Base-by-base conservation (phyloP, 2,888 invertebrate species). In the Melipona beecheii region DNA sequence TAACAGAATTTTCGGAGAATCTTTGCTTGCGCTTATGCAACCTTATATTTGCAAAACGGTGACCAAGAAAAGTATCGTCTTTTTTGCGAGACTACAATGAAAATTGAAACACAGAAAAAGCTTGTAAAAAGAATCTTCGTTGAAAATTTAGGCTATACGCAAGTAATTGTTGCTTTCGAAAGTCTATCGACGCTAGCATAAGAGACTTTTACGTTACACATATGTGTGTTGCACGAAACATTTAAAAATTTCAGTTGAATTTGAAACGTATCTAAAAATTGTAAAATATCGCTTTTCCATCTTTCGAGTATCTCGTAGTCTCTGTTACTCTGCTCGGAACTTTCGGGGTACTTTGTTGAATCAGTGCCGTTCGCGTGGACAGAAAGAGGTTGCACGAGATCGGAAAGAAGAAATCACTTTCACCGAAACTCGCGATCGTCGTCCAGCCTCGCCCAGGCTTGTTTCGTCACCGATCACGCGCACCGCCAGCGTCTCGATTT, bases 381-480 rank as follows among this genome's bases (percentile, higher is more conserved):
- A 62, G 4, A n/a, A n/a, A 31, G 4, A 19, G 11, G 19, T 19
- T 31, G 4, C 4, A 19, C 17, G 54, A 54, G 54, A 66, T 24
- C 31, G 15, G n/a, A 52, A 54, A 54, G 2, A 31, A 54, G 31
- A 9, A 70, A 56, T 71, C 56, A 36, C 9, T 52, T 52, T 69
- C 52, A 52, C 50, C 27, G 21, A 50, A 62, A 64, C 43, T 31
- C 50, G 60, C 50, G 73, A 73, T 6, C 31, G 50, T 31, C 50
- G 17, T 4, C 21, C 72, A 31, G 27, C 5, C 60, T 49, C 31
- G 31, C 0, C n/a, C 73, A 49, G 73, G 31, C 11, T 6, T n/a
- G 49, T 73, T 73, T 62, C 31, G 62, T 73, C 73, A 73, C n/a
- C 64, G 64, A 74, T 74, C 74, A 52, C 64, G 74, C 64, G 62